A percentile compares a stretch with the other conserved stretches of the same genome.
Conservation (phyloP, 1,140 invertebrate genomes). For the Micrasema longulum region DNA sequence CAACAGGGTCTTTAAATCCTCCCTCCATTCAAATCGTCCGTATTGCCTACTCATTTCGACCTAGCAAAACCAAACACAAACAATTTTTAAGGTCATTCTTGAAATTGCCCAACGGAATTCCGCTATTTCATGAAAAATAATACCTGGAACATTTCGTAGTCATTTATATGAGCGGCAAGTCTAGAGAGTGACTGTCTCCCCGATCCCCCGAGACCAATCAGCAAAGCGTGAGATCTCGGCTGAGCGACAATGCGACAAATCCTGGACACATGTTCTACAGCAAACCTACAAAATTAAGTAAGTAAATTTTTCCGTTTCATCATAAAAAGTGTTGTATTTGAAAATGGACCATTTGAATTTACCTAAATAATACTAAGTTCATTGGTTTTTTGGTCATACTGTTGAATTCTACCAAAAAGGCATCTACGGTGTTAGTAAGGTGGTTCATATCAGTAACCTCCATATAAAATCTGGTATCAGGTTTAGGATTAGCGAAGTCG, state of each 20-base stretch:
- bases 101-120: too few species aligned
- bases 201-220: constrained; percentile 92
- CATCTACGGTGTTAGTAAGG: constrained; percentile 87
- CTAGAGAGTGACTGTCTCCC: constrained; percentile 91
- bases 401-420: constrained; percentile 94
- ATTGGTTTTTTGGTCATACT: constrained; percentile 98
- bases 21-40: constrained; percentile 86
- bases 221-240: constrained; percentile 85
- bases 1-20: constrained; percentile 88
- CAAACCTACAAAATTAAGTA: constrained; percentile 84
- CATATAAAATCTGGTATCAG: constrained; percentile 87
- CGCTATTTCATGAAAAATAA: too few species aligned
- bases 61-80: too few species aligned
- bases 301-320: too few species aligned
- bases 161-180: constrained; percentile 92
- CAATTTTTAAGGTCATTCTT: too few species aligned
- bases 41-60: constrained; percentile 93
- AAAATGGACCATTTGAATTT: too few species aligned
- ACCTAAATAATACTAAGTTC: constrained; percentile 95
- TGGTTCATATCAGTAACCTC: constrained; percentile 89
- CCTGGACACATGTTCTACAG: constrained; percentile 93
- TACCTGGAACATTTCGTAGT: constrained; percentile 87
- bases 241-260: constrained; percentile 93
- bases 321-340: too few species aligned
- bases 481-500: constrained; percentile 95